Evolutionary conservation across 1,140 invertebrate genomes (phyloP).

Genomic region (Triops longicaudatus): DNA sequence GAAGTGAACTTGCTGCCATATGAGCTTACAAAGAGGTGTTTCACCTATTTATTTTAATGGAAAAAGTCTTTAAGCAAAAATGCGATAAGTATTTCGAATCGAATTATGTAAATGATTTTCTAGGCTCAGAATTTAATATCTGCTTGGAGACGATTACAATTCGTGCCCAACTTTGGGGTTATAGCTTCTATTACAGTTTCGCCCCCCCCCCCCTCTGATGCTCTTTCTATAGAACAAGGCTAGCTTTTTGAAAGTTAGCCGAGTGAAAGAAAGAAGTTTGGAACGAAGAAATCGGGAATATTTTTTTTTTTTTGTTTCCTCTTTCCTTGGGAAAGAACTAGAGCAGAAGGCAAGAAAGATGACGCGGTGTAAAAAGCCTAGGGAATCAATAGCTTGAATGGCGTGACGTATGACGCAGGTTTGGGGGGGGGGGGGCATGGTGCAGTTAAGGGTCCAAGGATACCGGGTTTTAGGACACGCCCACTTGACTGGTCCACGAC

Average conservation of each 20-base stretch:
- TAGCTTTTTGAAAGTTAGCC: not conserved
- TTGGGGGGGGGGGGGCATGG: not conserved
- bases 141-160: no score
- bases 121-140: no score
- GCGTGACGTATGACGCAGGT: slow-evolving; percentile 8
- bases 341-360: not conserved
- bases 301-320: not conserved
- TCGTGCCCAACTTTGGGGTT: not conserved
- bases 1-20: no score
- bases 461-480: not conserved
- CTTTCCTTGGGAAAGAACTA: not conserved
- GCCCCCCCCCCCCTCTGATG: not conserved
- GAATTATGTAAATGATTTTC: no score
- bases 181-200: not conserved
- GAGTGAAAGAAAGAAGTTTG: not conserved
- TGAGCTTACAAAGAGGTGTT: no score
- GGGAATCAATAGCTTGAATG: slow-evolving; percentile 15
- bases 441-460: not conserved
- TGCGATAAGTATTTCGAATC: no score
- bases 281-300: not conserved
- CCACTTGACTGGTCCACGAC: not conserved
- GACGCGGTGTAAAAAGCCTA: not conserved
- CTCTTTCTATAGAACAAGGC: not conserved
- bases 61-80: no score
- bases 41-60: no score